These are phyloP conservation scores for Drosophila malerkotliana DNA, from an alignment of 1,140 invertebrate species.

Conservation along the genomic window DNA sequence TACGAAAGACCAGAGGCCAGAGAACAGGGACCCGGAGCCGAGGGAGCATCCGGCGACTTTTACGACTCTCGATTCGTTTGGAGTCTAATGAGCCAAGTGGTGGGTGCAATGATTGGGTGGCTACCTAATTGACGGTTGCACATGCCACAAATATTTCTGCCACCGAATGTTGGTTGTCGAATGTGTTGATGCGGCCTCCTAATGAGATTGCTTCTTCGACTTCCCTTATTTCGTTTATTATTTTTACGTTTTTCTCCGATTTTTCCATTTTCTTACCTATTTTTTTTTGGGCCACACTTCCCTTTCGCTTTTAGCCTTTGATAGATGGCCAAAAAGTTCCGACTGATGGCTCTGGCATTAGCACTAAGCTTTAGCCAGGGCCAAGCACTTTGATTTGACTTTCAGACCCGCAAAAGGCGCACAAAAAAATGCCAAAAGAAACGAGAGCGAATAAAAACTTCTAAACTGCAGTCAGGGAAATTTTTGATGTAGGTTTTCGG, in stretches of 20 bases:
- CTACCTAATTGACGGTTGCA: slow-evolving; percentile 61
- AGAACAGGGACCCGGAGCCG: slow-evolving; percentile 4
- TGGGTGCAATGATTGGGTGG: slow-evolving; percentile 59
- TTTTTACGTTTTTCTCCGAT: not conserved
- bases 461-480: slow-evolving; percentile 58
- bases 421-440: slow-evolving; percentile 3
- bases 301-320: slow-evolving; percentile 36
- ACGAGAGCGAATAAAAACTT: slow-evolving; percentile 59
- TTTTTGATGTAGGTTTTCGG: slow-evolving; percentile 67
- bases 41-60: slow-evolving; percentile 35
- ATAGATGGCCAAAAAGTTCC: slow-evolving; percentile 68
- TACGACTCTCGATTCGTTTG: slow-evolving; percentile 75
- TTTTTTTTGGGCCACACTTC: not conserved
- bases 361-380: slow-evolving; percentile 44
- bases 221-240: slow-evolving; percentile 12
- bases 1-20: slow-evolving; percentile 41
- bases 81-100: slow-evolving; percentile 74
- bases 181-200: slow-evolving; percentile 30
- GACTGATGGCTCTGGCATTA: slow-evolving; percentile 54
- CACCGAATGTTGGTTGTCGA: not conserved
- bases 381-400: slow-evolving; percentile 77
- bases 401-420: slow-evolving; percentile 43
- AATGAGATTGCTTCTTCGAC: slow-evolving; percentile 48
- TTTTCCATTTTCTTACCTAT: slow-evolving; percentile 1
- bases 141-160: slow-evolving; percentile 42